Evolutionary conservation across 1,140 invertebrate species (phyloP).

Genomic region (Polyergus mexicanus): DNA sequence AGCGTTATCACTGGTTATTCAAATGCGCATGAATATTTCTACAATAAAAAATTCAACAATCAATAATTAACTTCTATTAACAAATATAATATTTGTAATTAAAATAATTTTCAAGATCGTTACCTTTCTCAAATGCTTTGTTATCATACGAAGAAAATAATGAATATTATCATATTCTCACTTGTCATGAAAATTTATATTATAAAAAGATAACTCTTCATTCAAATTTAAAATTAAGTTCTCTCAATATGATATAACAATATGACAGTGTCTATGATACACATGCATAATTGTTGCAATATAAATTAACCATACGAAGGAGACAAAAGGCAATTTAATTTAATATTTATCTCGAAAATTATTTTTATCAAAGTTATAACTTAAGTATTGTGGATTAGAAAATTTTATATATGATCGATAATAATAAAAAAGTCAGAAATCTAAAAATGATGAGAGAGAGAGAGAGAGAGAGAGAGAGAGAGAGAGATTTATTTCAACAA

Average conservation of each 20-base stretch:
- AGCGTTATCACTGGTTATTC: too few species aligned
- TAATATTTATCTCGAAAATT: not conserved
- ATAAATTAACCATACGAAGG: not conserved
- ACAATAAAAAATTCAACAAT: slow-evolving; percentile 1
- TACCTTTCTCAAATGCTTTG: not conserved
- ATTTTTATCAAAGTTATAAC: not conserved
- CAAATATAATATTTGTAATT: not conserved
- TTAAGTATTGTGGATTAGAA: not conserved
- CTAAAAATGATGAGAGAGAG: not conserved
- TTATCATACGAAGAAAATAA: not conserved
- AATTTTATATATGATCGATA: not conserved
- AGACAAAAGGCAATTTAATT: too few species aligned
- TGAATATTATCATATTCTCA: not conserved
- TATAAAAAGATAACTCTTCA: not conserved
- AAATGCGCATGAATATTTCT: not conserved
- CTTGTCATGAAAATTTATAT: slow-evolving; percentile 5
- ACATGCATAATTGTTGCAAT: not conserved
- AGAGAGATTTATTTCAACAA: not conserved
- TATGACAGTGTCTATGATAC: not conserved
- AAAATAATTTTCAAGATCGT: not conserved
- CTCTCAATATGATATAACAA: not conserved
- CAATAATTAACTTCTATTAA: not conserved
- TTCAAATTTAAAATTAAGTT: not conserved
- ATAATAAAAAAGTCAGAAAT: not conserved
- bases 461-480: too few species aligned